A percentile compares a stretch with the other conserved stretches of the same genome.
phyloP scores from a whole-genome alignment of 1,140 invertebrate genomes.

The Drosophila triauraria region DNA sequence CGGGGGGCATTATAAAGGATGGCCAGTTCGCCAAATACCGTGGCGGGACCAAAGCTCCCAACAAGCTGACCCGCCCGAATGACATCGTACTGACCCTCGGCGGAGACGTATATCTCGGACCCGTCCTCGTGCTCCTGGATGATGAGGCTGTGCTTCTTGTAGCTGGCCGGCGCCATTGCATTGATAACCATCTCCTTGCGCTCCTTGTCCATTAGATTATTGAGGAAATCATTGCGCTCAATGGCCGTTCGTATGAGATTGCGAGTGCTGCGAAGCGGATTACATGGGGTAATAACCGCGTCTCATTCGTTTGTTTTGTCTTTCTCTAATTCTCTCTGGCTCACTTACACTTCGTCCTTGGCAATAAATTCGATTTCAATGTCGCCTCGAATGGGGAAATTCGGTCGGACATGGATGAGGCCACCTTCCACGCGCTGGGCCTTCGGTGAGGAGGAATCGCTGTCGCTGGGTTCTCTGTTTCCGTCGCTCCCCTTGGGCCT shows the following conservation, averaged over 20 bases:
- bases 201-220: conserved; percentile 93
- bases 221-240: conserved; percentile 96
- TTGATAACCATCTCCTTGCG: conserved; percentile 94
- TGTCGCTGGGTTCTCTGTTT: conserved; percentile 19
- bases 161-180: conserved; percentile 94
- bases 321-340: conserved; percentile 28
- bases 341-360: conserved; percentile 83
- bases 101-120: conserved; percentile 92
- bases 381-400: conserved; percentile 74
- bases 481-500: conserved; percentile 39
- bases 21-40: conserved; percentile 97
- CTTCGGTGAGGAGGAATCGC: conserved; percentile 43
- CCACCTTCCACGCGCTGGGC: conserved; percentile 77
- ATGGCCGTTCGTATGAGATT: conserved; percentile 88
- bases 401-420: conserved; percentile 77
- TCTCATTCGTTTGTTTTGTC: conserved; percentile 33
- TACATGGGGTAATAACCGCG: conserved; percentile 36
- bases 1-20: conserved; percentile 97
- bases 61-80: conserved; percentile 92
- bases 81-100: conserved; percentile 94
- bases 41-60: conserved; percentile 92
- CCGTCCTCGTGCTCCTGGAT: conserved; percentile 95
- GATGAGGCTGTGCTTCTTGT: conserved; percentile 90
- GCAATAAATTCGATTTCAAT: conserved; percentile 77
- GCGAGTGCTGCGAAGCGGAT: conserved; percentile 82